phyloP scores from a whole-genome alignment of 2,888 invertebrate species.

The Agrotis ipsilon region DNA sequence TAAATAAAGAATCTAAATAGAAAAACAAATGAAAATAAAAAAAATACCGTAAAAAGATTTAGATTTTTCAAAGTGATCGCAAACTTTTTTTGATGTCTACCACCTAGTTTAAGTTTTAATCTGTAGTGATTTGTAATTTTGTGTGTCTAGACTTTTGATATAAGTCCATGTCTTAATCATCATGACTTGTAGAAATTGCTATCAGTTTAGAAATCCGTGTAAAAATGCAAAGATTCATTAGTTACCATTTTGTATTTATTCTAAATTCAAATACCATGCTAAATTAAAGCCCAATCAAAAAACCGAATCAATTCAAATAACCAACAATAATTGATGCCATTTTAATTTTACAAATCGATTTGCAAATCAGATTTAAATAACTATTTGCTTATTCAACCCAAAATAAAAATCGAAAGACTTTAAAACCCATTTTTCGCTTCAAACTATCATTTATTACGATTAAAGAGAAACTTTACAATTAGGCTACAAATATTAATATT shows the following conservation, averaged over 20 bases:
- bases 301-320: conserved; percentile 38
- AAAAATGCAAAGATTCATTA: not conserved
- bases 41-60: too few relatives aligned
- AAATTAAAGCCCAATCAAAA: conserved; percentile 40
- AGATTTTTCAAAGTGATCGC: too few relatives aligned
- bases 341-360: conserved; percentile 43
- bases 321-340: conserved; percentile 46
- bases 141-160: not conserved
- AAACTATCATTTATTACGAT: conserved; percentile 49
- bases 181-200: not conserved
- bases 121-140: too few relatives aligned
- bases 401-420: conserved; percentile 38
- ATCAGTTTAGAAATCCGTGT: not conserved
- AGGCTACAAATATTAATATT: conserved; percentile 34
- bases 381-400: conserved; percentile 19
- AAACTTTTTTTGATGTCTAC: too few relatives aligned
- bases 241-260: not conserved
- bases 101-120: too few relatives aligned
- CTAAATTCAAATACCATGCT: conserved; percentile 22
- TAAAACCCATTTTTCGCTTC: conserved; percentile 28
- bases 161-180: not conserved
- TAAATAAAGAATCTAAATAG: too few relatives aligned
- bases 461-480: conserved; percentile 57
- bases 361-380: conserved; percentile 40
- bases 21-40: too few relatives aligned